These are phyloP conservation scores for Leptopilina clavipes DNA, from an alignment of 1,140 invertebrate genomes.

Conservation along the genomic window DNA sequence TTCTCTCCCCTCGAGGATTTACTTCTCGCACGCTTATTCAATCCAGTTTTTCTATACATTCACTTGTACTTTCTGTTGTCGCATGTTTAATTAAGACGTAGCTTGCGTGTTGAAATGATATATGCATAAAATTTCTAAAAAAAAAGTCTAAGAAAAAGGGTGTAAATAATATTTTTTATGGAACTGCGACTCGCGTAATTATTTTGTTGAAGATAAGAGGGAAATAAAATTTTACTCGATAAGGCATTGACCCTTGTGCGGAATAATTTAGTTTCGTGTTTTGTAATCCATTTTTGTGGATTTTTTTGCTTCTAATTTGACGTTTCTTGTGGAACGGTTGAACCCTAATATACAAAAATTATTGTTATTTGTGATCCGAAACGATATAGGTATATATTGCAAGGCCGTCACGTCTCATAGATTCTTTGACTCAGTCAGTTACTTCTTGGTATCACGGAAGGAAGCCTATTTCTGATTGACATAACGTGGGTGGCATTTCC, in stretches of 20 bases:
- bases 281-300: background rate
- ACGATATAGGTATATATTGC: slow-evolving; percentile 53
- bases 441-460: slow-evolving; percentile 40
- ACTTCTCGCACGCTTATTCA: background rate
- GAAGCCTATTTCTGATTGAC: slow-evolving; percentile 43
- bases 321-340: background rate
- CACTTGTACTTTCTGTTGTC: slow-evolving; percentile 31
- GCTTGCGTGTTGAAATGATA: slow-evolving; percentile 7
- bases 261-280: background rate
- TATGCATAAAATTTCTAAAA: background rate
- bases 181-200: background rate
- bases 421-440: slow-evolving; percentile 41
- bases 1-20: too few relatives aligned
- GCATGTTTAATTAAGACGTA: slow-evolving; percentile 24
- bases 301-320: background rate
- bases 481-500: slow-evolving; percentile 58
- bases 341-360: slow-evolving; percentile 49
- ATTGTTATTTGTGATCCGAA: slow-evolving; percentile 53
- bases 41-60: slow-evolving; percentile 13
- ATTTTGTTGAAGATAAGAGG: background rate
- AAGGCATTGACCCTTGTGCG: background rate
- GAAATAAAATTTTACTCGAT: background rate
- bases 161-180: background rate
- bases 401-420: slow-evolving; percentile 49
- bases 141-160: background rate